Percentiles rank a stretch among this genome's conserved stretches.
Conservation (phyloP, 2,888 invertebrate species). For the Parapristionchus giblindavisi region DNA sequence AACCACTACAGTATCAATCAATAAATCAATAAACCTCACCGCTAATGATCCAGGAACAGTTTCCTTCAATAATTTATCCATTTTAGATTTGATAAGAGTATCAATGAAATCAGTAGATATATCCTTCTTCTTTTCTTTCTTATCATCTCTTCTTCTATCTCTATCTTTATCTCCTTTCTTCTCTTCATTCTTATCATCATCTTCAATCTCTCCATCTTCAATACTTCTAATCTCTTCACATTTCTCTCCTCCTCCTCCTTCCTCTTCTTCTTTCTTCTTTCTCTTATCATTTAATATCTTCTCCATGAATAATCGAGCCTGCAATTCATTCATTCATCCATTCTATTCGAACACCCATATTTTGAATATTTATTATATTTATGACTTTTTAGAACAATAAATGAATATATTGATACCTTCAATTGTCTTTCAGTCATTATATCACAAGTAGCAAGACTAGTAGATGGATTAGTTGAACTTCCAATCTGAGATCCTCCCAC, state of each 20-base stretch:
- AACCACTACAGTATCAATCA: background rate
- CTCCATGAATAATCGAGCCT: conserved; percentile 63
- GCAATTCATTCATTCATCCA: background rate
- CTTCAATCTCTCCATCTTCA: background rate
- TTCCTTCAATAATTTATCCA: conserved; percentile 29
- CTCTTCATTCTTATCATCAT: background rate
- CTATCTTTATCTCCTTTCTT: background rate
- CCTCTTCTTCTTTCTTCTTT: conserved; percentile 47
- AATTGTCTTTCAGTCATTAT: conserved; percentile 33
- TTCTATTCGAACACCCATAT: background rate
- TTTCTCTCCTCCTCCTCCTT: conserved; percentile 19
- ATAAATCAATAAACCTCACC: conserved; percentile 6
- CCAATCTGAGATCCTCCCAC: background rate
- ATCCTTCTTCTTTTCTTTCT: conserved; percentile 24
- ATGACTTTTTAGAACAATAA: background rate
- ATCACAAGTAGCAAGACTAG: background rate
- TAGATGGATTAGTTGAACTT: background rate
- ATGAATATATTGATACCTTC: conserved; percentile 10
- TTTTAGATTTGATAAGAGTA: conserved; percentile 26
- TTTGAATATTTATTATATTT: background rate
- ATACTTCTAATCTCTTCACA: conserved; percentile 3
- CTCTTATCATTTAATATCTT: conserved; percentile 57
- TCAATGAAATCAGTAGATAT: conserved; percentile 11
- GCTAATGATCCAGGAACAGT: conserved; percentile 30
- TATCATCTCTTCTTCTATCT: conserved; percentile 3